Base-by-base conservation (phyloP, 2,888 invertebrate species). In the Neria commutata region DNA sequence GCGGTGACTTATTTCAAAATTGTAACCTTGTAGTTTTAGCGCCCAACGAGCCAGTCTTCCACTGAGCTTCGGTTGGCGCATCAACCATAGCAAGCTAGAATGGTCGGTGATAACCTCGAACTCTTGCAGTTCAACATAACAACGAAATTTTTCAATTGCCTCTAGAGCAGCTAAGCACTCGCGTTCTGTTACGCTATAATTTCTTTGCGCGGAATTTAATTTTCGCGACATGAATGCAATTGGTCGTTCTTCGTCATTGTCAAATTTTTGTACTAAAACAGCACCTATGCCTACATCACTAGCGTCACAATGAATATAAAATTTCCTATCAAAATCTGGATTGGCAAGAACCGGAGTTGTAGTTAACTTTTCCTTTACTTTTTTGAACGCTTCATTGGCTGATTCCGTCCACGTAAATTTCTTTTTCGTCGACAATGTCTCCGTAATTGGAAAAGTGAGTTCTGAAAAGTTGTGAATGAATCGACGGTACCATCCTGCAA, bases 271-370 rank as follows among this genome's bases (percentile, higher is more conserved):
- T 24, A 25, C 16, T 17, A 52, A 17, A n/a, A 52, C 58, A 16
- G 56, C 37, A 16, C 54, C 50, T 8, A 54, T 11, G 0, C 50
- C 58, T 3, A n/a, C n/a, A 4, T 33, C 19, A 24, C 48, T 37
- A 5, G 62, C 55, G 37, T 61, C 61, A 26, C 61, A 61, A 8
- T 58, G 55, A 2, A n/a, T n/a, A n/a, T n/a, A n/a, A n/a, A n/a
- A n/a, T n/a, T n/a, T n/a, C n/a, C n/a, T n/a, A n/a, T n/a, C n/a
- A n/a, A n/a, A n/a, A n/a, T n/a, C n/a, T n/a, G n/a, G n/a, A n/a
- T n/a, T n/a, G n/a, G n/a, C n/a, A n/a, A n/a, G n/a, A n/a, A n/a
- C n/a, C n/a, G n/a, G n/a, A n/a, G n/a, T n/a, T n/a, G n/a, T n/a
- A n/a, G n/a, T n/a, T n/a, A n/a, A n/a, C n/a, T n/a, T n/a, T n/a